Percentiles rank a stretch among this genome's conserved stretches.
These are phyloP conservation scores for Macaria liturata DNA, from an alignment of 2,888 invertebrate species.

Conservation along the genomic window DNA sequence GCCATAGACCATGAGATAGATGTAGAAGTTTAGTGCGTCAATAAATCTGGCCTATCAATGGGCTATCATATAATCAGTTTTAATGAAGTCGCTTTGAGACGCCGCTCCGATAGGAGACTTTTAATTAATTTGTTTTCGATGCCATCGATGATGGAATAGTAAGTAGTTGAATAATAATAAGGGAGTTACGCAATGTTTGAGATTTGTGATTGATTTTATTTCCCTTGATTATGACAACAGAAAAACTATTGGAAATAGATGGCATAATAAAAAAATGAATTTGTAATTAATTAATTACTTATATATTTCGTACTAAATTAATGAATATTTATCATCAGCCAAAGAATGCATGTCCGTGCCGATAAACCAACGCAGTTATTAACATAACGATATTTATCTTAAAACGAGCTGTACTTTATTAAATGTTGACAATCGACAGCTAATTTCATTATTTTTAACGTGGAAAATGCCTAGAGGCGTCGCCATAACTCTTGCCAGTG, in stretches of 20 bases:
- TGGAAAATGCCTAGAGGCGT: slow-evolving; percentile 36
- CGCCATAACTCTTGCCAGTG: slow-evolving; percentile 29
- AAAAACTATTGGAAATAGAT: too few relatives aligned
- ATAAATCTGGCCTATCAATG: slow-evolving; percentile 37
- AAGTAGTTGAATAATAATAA: slow-evolving; percentile 4
- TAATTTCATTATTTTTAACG: slow-evolving; percentile 48
- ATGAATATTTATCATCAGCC: too few relatives aligned
- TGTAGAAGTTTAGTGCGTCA: slow-evolving; percentile 25
- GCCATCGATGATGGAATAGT: slow-evolving; percentile 16
- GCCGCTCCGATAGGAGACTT: slow-evolving; percentile 21
- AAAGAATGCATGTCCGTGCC: not conserved
- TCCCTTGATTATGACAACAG: too few relatives aligned
- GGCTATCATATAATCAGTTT: slow-evolving; percentile 34
- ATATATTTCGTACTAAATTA: too few relatives aligned
- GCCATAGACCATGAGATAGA: slow-evolving; percentile 13
- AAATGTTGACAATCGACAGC: slow-evolving; percentile 46
- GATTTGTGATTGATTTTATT: slow-evolving; percentile 9
- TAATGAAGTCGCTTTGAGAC: slow-evolving; percentile 33
- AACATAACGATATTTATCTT: slow-evolving; percentile 45
- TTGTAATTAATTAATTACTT: too few relatives aligned
- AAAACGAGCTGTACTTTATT: slow-evolving; percentile 37
- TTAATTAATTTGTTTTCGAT: slow-evolving; percentile 29
- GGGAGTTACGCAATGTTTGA: slow-evolving; percentile 20
- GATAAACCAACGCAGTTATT: slow-evolving; percentile 32
- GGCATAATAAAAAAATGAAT: too few relatives aligned